Percentiles rank a stretch among this genome's conserved stretches.
Evolutionary conservation across 2,797 vertebrate species (phyloP).

Genomic region (Vultur gryphus): DNA sequence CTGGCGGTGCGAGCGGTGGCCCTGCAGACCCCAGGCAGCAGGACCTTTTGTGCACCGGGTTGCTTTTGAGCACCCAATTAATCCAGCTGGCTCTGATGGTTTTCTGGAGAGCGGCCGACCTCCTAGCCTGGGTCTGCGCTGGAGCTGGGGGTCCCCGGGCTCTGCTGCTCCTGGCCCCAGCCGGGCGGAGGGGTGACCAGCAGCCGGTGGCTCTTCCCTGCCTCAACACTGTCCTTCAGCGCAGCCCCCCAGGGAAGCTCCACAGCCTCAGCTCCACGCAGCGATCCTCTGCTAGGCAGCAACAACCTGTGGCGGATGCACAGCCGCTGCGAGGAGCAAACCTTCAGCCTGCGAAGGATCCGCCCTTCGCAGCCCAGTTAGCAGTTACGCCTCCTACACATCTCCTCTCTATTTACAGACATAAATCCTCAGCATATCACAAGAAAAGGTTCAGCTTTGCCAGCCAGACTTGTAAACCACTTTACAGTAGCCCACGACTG

Average conservation of each 20-base stretch:
- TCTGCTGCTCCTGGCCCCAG: background rate
- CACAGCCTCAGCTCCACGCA: accelerated
- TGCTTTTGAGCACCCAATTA: no score
- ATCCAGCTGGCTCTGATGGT: background rate
- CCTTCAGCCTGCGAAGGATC: background rate
- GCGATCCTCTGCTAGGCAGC: background rate
- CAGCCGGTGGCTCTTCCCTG: background rate
- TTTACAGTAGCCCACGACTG: constrained; percentile 25
- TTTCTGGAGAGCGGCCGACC: background rate
- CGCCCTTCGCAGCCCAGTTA: background rate
- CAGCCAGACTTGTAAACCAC: constrained; percentile 29
- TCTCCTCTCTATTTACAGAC: constrained; percentile 39
- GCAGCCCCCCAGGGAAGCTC: background rate
- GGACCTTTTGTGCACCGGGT: background rate
- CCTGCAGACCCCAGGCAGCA: background rate
- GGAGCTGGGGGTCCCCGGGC: background rate
- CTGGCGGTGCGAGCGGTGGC: background rate
- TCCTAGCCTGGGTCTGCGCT: background rate
- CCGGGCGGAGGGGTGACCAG: accelerated
- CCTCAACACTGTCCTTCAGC: accelerated
- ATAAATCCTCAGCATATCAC: constrained; percentile 41
- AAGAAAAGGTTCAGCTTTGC: constrained; percentile 39
- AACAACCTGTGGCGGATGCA: accelerated
- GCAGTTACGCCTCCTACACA: background rate
- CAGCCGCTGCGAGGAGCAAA: accelerated